phyloP scores from a whole-genome alignment of 2,797 vertebrate genomes.

The Momotus momota region DNA sequence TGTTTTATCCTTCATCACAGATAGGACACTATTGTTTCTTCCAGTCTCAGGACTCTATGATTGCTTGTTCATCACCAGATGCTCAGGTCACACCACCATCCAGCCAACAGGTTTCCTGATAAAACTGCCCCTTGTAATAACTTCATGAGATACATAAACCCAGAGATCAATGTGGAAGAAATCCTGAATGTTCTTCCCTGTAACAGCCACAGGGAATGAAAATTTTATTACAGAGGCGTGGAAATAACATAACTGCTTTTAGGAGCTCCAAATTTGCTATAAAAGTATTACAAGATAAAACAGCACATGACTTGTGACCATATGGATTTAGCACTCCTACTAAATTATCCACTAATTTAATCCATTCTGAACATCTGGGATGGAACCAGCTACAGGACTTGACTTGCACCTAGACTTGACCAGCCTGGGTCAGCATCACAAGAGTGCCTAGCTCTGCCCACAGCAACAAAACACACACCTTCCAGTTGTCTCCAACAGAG shows the following conservation, averaged over 20 bases:
- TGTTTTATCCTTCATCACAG: background rate
- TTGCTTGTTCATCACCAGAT: background rate
- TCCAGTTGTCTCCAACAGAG: background rate
- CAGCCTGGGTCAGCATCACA: background rate
- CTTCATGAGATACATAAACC: background rate
- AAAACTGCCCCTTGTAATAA: background rate
- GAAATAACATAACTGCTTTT: background rate
- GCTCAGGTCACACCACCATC: background rate
- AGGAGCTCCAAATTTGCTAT: background rate
- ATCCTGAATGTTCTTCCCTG: background rate
- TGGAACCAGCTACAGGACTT: background rate
- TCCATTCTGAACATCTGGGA: background rate
- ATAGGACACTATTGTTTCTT: background rate
- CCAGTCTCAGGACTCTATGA: background rate
- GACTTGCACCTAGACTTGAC: background rate
- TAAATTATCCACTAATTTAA: slow-evolving; percentile 5
- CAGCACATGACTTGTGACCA: background rate
- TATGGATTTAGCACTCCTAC: background rate
- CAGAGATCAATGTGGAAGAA: background rate
- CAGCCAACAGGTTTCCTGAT: background rate
- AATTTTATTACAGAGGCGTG: background rate
- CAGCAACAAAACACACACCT: background rate
- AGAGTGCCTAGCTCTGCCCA: background rate
- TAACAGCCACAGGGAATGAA: background rate
- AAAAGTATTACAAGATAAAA: background rate